These are phyloP conservation scores for Sturnus vulgaris DNA, from an alignment of 2,113 vertebrate species.

Conservation along the genomic window DNA sequence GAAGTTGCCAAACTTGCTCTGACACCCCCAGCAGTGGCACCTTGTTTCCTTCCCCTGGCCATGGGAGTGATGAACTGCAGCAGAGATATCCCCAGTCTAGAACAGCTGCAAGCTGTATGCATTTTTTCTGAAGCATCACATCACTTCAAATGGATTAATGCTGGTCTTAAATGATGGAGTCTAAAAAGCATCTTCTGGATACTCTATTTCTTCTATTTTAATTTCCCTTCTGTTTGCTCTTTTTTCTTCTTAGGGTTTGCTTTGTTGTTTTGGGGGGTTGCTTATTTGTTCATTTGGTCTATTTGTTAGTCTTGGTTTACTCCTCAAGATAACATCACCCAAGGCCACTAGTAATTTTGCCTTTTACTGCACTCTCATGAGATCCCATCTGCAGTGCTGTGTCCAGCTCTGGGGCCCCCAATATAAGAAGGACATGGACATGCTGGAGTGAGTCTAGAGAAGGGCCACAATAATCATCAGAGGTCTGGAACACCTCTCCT, in stretches of 20 bases:
- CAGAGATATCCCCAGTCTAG: not conserved
- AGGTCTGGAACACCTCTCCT: not conserved
- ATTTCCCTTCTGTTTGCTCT: not conserved
- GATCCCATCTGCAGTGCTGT: not conserved
- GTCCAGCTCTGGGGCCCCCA: not conserved
- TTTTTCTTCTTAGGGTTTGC: not conserved
- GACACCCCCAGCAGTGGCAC: not conserved
- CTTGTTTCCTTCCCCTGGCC: not conserved
- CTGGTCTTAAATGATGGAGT: not conserved
- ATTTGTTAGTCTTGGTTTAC: not conserved
- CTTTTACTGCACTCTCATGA: not conserved
- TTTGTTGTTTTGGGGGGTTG: not conserved
- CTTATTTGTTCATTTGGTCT: not conserved
- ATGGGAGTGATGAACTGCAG: not conserved
- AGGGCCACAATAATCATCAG: not conserved
- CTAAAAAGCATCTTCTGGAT: not conserved
- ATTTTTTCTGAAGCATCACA: not conserved
- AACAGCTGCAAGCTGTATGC: not conserved
- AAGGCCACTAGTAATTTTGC: not conserved
- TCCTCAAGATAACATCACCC: not conserved
- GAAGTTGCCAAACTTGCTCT: not conserved
- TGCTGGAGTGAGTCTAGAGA: not conserved
- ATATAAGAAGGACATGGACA: not conserved
- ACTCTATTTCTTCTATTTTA: not conserved
- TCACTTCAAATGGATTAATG: not conserved